Evolutionary conservation across 2,113 vertebrate species (phyloP).

Genomic region (Nesoenas mayeri): DNA sequence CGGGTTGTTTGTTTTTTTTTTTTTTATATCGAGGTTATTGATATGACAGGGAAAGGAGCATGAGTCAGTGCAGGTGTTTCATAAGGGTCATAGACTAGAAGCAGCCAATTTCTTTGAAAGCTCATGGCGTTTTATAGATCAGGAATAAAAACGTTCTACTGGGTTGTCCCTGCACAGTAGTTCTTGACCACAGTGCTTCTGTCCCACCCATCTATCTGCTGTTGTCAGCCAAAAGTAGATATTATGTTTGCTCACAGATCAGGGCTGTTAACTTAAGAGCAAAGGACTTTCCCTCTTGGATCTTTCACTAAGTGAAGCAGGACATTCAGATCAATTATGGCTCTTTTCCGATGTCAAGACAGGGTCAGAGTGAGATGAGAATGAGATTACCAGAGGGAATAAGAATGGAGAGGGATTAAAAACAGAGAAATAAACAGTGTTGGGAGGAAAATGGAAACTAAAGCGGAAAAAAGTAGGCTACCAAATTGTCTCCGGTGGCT

Average conservation of each 20-base stretch:
- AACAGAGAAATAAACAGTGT: background rate
- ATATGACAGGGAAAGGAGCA: slow-evolving; percentile 28
- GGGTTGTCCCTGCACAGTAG: background rate
- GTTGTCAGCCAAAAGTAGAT: slow-evolving; percentile 7
- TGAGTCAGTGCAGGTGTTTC: slow-evolving; percentile 55
- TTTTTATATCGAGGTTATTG: slow-evolving; percentile 42
- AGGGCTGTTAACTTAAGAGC: background rate
- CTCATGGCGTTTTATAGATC: background rate
- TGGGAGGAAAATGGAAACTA: background rate
- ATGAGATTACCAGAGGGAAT: background rate
- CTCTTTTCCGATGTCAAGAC: background rate
- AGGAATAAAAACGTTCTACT: background rate
- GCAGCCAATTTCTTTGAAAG: background rate
- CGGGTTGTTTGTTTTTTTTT: slow-evolving; percentile 44
- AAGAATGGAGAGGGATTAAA: background rate
- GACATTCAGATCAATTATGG: background rate
- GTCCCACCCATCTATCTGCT: background rate
- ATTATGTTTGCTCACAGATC: slow-evolving; percentile 16
- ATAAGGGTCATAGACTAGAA: background rate
- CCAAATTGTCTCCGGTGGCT: background rate
- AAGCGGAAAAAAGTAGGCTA: background rate
- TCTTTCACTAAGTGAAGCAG: background rate
- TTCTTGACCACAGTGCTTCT: background rate
- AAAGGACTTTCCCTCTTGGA: background rate
- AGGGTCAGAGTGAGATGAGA: background rate